Evolutionary conservation across 2,888 invertebrate genomes (phyloP), one percentile per base, ranked within the genome.

Genomic region (Sphaerophoria rueppellii): DNA sequence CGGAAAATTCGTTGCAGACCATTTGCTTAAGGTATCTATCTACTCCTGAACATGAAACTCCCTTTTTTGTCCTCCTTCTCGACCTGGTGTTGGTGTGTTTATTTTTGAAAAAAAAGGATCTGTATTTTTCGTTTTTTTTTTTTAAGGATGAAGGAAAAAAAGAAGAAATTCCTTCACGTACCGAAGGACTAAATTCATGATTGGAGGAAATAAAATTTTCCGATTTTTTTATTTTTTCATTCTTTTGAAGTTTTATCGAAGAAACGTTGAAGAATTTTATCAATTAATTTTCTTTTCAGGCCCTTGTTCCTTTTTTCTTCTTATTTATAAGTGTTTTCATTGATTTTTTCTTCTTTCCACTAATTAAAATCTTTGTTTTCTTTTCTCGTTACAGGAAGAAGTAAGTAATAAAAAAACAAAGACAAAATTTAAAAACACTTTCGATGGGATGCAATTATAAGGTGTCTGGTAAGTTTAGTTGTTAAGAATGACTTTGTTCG

Each of bases 301-400:
- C 61, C 69, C 55, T 24, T 67, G 11, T 57, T 72, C 69, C 40
- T 6, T 14, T 50, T 24, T 60, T 70, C 0, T n/a, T 35, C n/a
- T 43, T n/a, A n/a, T 34, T 6, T 4, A 24, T 52, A 6, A 37
- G n/a, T 79, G 67, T 14, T 54, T n/a, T 4, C 70, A 60, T 81
- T 76, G 58, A 76, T 81, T 71, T 81, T 75, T 43, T 52, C 11
- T 37, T 32, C 32, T 61, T 6, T 6, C 50, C 0, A 83, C 83
- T 88, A 88, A 87, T 87, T 87, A 80, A 76, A 75, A 70, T 85
- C 55, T 78, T 76, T 79, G 58, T 83, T 80, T 70, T 86, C 61
- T 82, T 63, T 9, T 91, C 67, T 90, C 88, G 63, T 92, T 92
- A 43, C 91, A 92, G 91, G 91, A 88, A 89, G 91, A 91, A 92